Evolutionary conservation across 2,888 invertebrate species (phyloP).

Genomic region (Lampropteryx suffumata): DNA sequence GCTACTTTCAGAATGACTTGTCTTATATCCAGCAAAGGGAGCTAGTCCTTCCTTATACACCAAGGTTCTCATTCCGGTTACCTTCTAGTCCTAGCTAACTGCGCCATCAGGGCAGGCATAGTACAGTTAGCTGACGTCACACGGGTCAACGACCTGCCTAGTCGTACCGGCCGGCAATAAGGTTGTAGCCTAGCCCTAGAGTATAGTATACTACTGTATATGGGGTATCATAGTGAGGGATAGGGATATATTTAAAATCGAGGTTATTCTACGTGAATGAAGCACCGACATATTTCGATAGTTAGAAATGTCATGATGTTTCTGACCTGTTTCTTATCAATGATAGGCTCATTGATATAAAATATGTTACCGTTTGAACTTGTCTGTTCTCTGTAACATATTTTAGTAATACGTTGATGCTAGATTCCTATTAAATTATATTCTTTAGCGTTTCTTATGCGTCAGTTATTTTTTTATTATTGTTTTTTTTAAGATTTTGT

Average conservation of each 20-base stretch:
- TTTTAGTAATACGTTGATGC: too few species aligned
- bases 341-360: too few species aligned
- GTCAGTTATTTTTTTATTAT: too few species aligned
- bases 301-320: background rate
- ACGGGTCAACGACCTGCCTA: conserved; percentile 42
- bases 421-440: too few species aligned
- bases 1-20: too few species aligned
- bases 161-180: conserved; percentile 30
- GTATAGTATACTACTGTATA: background rate
- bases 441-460: too few species aligned
- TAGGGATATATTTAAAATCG: conserved; percentile 1
- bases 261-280: conserved; percentile 3
- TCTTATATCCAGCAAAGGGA: background rate
- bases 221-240: conserved; percentile 7
- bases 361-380: too few species aligned
- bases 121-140: conserved; percentile 54
- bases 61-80: conserved; percentile 25
- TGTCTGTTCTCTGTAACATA: too few species aligned
- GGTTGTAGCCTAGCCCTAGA: conserved; percentile 18
- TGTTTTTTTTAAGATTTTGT: too few species aligned
- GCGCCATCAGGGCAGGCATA: conserved; percentile 30
- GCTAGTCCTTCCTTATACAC: conserved; percentile 3
- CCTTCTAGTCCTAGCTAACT: conserved; percentile 23
- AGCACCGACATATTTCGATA: background rate
- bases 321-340: too few species aligned